These are phyloP conservation scores for Holcopasites calliopsidis DNA, from an alignment of 1,140 invertebrate species.

Conservation along the genomic window DNA sequence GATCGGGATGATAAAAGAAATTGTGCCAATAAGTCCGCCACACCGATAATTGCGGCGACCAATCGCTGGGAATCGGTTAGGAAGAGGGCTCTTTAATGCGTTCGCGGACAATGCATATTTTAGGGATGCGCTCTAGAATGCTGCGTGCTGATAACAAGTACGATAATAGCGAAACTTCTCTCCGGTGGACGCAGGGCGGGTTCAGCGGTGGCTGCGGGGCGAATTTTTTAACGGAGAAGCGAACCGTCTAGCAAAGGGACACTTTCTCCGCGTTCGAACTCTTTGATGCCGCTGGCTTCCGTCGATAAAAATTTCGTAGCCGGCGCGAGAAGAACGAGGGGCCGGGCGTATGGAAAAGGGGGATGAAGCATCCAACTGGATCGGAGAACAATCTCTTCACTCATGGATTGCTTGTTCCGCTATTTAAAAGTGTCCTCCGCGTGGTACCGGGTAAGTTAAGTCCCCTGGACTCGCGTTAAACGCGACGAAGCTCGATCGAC, in stretches of 20 bases:
- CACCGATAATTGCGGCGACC: conserved; percentile 59
- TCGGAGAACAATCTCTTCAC: conserved; percentile 60
- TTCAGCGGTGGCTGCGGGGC: background rate
- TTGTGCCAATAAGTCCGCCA: conserved; percentile 57
- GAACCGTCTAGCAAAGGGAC: background rate
- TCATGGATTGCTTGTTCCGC: conserved; percentile 70
- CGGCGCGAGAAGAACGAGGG: background rate
- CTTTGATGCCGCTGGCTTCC: conserved; percentile 29
- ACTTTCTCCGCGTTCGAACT: background rate
- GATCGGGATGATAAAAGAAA: conserved; percentile 60
- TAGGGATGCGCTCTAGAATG: background rate
- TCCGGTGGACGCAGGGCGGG: background rate
- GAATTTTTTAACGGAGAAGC: conserved; percentile 4
- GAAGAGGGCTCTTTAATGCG: conserved; percentile 34
- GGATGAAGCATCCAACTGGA: conserved; percentile 65
- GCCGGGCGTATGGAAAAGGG: conserved; percentile 17
- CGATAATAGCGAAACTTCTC: too few relatives aligned
- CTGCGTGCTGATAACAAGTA: background rate
- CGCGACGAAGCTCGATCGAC: conserved; percentile 54
- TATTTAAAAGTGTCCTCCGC: conserved; percentile 68
- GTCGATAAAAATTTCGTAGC: conserved; percentile 41
- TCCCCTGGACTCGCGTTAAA: conserved; percentile 26
- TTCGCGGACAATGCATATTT: background rate
- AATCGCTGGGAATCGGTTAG: conserved; percentile 30
- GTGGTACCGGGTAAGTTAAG: conserved; percentile 55